Evolutionary conservation across 2,113 vertebrate species (phyloP), one percentile per base, ranked within the genome.

Genomic region (Trinectes maculatus): DNA sequence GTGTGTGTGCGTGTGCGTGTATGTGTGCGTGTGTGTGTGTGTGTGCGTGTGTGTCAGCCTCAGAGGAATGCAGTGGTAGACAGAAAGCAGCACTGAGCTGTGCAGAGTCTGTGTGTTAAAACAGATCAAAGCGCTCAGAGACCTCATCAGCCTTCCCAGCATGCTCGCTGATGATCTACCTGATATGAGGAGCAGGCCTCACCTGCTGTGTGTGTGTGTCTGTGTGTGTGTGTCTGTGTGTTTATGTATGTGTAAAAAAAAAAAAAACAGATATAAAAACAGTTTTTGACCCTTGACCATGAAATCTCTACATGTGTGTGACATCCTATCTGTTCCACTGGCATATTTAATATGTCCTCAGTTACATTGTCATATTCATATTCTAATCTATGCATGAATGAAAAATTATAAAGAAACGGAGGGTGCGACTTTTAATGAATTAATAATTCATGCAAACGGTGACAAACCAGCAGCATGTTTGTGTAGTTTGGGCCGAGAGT

Each of bases 61-160:
- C 55, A 10, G 55, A 67, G 82, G 73, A 80, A 80, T 81, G 77
- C 57, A 42, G 64, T 1, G 26, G 37, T 60, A 42, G 65, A 19
- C 37, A 58, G 55, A 80, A 51, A 65, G 68, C 55, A 8, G 43
- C 15, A 51, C 78, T 66, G 74, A 82, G 59, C 69, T 61, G 80
- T 65, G 62, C 74, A 66, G 63, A 78, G 76, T 82, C 72, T 62
- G 9, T 42, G 68, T 31, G 83, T 85, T 85, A 79, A 87, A 51
- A 49, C 24, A 64, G 72, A 79, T 86, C 71, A 86, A 86, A 77
- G 74, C 42, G 12, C 46, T 42, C 24, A 19, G 66, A 79, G 76
- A 71, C 76, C 64, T 83, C 68, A 74, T 84, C 79, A 79, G 46
- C 57, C 82, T 77, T 75, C 36, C 62, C 53, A 73, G 74, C 66